Base-by-base conservation (phyloP, 2,888 invertebrate genomes). In the Hyposoter didymator region DNA sequence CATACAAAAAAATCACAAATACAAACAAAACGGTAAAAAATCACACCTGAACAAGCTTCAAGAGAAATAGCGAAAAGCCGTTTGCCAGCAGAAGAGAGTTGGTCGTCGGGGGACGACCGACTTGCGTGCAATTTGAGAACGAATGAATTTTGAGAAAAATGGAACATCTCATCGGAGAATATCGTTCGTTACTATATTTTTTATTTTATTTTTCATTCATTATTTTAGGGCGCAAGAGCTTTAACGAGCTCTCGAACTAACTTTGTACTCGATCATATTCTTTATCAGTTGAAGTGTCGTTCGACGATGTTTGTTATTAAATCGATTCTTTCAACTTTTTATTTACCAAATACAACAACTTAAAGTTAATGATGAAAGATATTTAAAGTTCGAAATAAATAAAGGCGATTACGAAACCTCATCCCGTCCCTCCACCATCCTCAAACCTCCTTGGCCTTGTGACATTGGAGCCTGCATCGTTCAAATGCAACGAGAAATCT, bases 181-280 rank as follows among this genome's bases (percentile, higher is more conserved):
- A 84, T 89, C 87, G 88, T 86, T 89, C 90, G 76, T 66, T 84
- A 84, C 39, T 32, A 55, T 39, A 55, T 35, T 35, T 35, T 64
- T 35, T n/a, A 10, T 64, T 2, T n/a, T 7, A 59, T 59, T 70
- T 39, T 39, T 39, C 6, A 28, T 59, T 28, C 5, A 28, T 70
- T 69, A 55, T 78, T 43, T 35, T 67, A 78, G 67, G 39, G 81
- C 43, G 88, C 87, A 86, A 88, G 91, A 78, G 90, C 90, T 89
- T 87, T 87, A 84, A 89, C 87, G 84, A 87, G 91, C 91, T 92
- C 90, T 91, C 89, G 90, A 59, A 89, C 89, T 89, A 89, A 73
- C 75, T 90, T 89, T 90, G 87, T 90, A 89, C 89, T 88, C 47
- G 93, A 93, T 94, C 93, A 93, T 93, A 93, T 94, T 93, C 93